phyloP scores from a whole-genome alignment of 2,113 vertebrate genomes.

The Mus pahari region DNA sequence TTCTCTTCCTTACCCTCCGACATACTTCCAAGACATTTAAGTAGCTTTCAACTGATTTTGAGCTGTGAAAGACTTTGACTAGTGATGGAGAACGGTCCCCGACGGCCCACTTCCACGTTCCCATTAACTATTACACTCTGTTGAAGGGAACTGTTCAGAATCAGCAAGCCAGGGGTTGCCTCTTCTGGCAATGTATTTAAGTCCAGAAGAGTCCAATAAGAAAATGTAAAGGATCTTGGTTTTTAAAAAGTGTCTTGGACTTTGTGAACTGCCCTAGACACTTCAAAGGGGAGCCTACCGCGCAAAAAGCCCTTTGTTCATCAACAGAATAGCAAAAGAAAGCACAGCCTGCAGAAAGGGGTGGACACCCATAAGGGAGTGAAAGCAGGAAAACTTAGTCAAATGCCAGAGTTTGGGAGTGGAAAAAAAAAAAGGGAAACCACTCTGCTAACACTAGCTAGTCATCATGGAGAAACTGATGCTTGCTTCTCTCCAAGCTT shows the following conservation, averaged over 20 bases:
- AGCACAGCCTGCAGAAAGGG: constrained; percentile 30
- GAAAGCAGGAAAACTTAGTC: constrained; percentile 53
- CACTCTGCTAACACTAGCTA: constrained; percentile 56
- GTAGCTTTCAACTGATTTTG: neutral
- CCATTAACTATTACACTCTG: neutral
- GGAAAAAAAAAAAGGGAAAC: constrained; percentile 33
- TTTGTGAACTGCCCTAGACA: neutral
- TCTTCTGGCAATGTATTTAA: neutral
- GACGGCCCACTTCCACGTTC: neutral
- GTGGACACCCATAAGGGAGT: constrained; percentile 14
- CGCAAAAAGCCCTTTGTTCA: constrained; percentile 6
- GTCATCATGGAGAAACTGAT: constrained; percentile 76
- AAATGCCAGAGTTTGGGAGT: constrained; percentile 65
- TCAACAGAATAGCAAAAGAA: neutral
- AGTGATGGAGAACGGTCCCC: neutral
- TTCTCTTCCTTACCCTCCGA: neutral
- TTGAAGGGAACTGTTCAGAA: neutral
- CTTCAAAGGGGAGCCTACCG: neutral
- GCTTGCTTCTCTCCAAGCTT: neutral
- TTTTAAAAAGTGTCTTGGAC: neutral
- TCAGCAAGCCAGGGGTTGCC: neutral
- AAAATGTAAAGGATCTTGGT: neutral
- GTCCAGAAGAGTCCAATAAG: neutral
- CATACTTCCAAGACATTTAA: constrained; percentile 53
- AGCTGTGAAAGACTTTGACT: neutral